A percentile compares a stretch with the other conserved stretches of the same genome.
phyloP scores from a whole-genome alignment of 2,797 vertebrate genomes.

The Triplophysa bombifrons region DNA sequence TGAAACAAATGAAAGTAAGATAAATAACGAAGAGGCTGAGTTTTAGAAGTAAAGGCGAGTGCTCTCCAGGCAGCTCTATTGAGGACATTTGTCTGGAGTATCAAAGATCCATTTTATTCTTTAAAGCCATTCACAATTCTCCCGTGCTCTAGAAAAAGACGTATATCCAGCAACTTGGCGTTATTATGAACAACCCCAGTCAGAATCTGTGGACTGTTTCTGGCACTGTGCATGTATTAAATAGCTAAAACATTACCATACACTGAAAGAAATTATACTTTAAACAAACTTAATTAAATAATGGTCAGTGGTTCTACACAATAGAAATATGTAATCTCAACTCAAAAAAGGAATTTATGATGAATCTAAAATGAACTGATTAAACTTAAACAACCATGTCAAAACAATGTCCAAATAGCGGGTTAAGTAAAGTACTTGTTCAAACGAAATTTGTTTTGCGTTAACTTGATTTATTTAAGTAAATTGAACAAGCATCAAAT shows the following conservation, averaged over 20 bases:
- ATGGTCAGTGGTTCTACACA: too few species aligned
- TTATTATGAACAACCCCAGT: neutral
- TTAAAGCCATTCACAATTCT: conserved; percentile 11
- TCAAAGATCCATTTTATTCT: conserved; percentile 25
- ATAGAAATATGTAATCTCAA: too few species aligned
- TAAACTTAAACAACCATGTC: too few species aligned
- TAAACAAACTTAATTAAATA: too few species aligned
- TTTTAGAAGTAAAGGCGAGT: conserved; percentile 11
- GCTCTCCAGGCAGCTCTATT: conserved; percentile 13
- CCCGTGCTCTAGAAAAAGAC: neutral
- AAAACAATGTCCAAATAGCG: too few species aligned
- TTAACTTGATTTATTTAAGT: too few species aligned
- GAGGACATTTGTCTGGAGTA: conserved; percentile 23
- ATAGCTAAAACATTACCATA: neutral
- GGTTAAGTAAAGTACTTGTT: too few species aligned
- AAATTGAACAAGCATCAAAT: too few species aligned
- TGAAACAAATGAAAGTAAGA: neutral
- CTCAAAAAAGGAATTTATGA: too few species aligned
- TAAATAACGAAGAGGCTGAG: neutral
- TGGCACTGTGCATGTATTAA: neutral
- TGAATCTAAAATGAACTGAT: too few species aligned
- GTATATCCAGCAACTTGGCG: neutral
- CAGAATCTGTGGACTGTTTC: neutral
- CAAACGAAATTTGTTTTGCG: too few species aligned
- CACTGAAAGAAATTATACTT: too few species aligned